Evolutionary conservation across 2,797 vertebrate species (phyloP), one percentile per base, ranked within the genome.

Genomic region (Nyctibius grandis): DNA sequence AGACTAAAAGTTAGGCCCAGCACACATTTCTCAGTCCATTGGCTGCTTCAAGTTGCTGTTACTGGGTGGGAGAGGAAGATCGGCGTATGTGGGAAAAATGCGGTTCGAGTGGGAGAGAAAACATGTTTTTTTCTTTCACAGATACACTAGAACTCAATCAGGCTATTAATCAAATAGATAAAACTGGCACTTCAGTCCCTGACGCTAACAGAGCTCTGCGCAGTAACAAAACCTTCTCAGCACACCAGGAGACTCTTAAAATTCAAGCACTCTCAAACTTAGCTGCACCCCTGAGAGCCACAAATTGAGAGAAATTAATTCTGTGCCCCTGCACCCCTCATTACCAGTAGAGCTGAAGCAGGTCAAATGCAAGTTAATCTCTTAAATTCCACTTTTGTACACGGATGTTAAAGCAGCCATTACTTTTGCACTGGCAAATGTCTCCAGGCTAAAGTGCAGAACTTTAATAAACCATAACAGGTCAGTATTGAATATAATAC

Each of bases 301-400:
- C 98, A 98, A 98, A 98, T 97, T 97, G 98, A 97, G 97, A 98
- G 97, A 98, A 98, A 98, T 98, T 98, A 98, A 98, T 98, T 98
- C 98, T 98, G 96, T 98, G 98, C 96, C 97, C 97, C 97, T 97
- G 97, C 96, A 98, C 98, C 98, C 97, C 97, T 98, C 98, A 98
- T 98, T 98, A 98, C 98, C 96, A 98, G 97, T 87, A 98, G 96
- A 98, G 97, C 98, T 97, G 96, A 98, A 98, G 97, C 98, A 98
- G 98, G 98, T 98, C 98, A 98, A 98, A 98, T 95, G 95, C 97
- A 98, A 98, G 98, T 98, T 98, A 98, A 98, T 98, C 98, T 98
- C 98, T 97, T 98, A 97, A 98, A 98, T 98, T 98, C 98, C 98
- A 98, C 97, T 98, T 98, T 92, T 96, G 97, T 97, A 97, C 97